phyloP scores from a whole-genome alignment of 1,140 invertebrate genomes.

The Trypoxylus dichotomus region DNA sequence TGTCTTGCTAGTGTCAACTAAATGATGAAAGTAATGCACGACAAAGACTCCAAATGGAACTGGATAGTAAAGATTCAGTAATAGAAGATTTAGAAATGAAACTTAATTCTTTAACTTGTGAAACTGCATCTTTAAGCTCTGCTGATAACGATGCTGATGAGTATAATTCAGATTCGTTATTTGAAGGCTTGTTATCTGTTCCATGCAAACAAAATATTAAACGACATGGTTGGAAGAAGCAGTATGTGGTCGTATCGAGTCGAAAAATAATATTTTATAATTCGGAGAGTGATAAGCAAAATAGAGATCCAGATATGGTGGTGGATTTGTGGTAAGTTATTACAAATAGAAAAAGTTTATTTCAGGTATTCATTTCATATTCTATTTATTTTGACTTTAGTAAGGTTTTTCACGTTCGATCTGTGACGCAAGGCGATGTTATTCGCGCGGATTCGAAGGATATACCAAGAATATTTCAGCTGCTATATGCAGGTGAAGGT shows the following conservation, averaged over 20 bases:
- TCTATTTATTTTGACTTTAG: slow-evolving; percentile 58
- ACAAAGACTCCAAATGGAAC: slow-evolving; percentile 88
- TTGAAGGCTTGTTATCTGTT: slow-evolving; percentile 95
- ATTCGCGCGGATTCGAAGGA: slow-evolving; percentile 97
- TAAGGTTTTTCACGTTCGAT: slow-evolving; percentile 97
- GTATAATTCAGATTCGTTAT: slow-evolving; percentile 64
- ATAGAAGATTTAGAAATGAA: slow-evolving; percentile 90
- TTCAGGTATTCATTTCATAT: slow-evolving; percentile 13
- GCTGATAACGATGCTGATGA: slow-evolving; percentile 82
- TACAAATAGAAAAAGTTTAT: slow-evolving; percentile 28
- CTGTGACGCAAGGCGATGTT: slow-evolving; percentile 97
- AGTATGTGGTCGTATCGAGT: slow-evolving; percentile 95
- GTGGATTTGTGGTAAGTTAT: slow-evolving; percentile 86
- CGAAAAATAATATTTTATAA: slow-evolving; percentile 98
- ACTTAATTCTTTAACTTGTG: slow-evolving; percentile 73
- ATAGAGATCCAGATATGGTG: slow-evolving; percentile 92
- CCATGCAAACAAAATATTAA: slow-evolving; percentile 95
- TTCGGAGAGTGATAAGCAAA: slow-evolving; percentile 90
- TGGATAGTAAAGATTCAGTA: slow-evolving; percentile 94
- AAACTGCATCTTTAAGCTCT: slow-evolving; percentile 88
- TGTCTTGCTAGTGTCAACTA: slow-evolving; percentile 54
- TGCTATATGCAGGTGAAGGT: slow-evolving; percentile 92
- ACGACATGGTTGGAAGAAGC: slow-evolving; percentile 94
- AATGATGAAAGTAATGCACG: slow-evolving; percentile 71
- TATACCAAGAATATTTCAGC: slow-evolving; percentile 98